Base-by-base conservation (phyloP, 2,797 vertebrate species). In the Muscicapa comitata region DNA sequence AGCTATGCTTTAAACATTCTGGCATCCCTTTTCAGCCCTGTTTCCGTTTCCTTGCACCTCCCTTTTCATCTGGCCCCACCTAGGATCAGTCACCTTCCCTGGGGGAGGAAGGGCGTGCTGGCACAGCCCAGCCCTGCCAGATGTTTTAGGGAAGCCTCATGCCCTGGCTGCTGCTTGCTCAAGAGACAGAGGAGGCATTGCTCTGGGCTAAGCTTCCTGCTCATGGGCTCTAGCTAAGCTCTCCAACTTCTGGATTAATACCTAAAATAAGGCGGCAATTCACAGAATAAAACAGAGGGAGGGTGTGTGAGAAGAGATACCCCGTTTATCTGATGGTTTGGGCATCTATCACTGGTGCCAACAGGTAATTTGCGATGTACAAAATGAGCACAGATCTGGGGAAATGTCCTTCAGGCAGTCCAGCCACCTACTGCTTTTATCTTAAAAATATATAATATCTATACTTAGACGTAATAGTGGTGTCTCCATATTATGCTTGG, bases 51-150 rank as follows among this genome's bases (percentile, higher is more conserved):
- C 55, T 48, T n/a, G 19, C 40, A 57, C 62, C 77, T 71, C 81
- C 61, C 71, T 73, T 96, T 94, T 94, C 77, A 96, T 96, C 70
- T 61, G 89, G 53, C 55, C 86, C 75, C 70, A 91, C 75, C 37
- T 25, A 77, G 77, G 57, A 94, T 58, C 94, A 78, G 61, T 77
- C 90, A 70, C 35, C 70, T 67, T 86, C 87, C 77, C 65, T 38
- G 48, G 21, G 83, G 72, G 40, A 38, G 47, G 31, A 37, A 29
- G 53, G 67, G 40, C 13, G 54, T 47, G 24, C 58, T 54, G 71
- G 66, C 70, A 95, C 29, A 61, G 68, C 42, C 84, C 87, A 83
- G 72, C 40, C 31, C 54, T 45, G 86, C 61, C 95, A 94, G 91
- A 84, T 82, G 67, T 89, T 96, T 47, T 19, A 82, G 66, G 80